Evolutionary conservation across 2,113 vertebrate species (phyloP), one percentile per base, ranked within the genome.

Genomic region (Malurus elegans): DNA sequence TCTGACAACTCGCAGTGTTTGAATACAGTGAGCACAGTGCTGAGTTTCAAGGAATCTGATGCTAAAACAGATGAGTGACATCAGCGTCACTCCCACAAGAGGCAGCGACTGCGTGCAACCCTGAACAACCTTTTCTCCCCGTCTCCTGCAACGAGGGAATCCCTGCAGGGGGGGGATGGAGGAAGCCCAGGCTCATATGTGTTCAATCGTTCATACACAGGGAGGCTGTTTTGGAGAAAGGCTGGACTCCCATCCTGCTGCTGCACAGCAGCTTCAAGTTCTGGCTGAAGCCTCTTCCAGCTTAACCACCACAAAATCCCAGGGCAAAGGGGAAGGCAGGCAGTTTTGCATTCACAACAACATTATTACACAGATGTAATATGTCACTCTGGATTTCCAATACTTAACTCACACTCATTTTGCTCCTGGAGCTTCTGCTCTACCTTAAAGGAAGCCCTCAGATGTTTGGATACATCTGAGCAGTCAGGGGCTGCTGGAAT

Each of bases 91-190:
- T 70, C 42, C 83, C 67, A 90, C 38, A 14, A 32, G 40, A 11
- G 32, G 21, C 78, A 91, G 58, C 0, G 5, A 1, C 31, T 50
- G 74, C 50, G 20, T 53, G 17, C 21, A n/a, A 40, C 64, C 81
- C 47, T 1, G 3, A 86, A 25, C 40, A 74, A 45, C 54, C 50
- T 90, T 69, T 56, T 8, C 40, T 91, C 80, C 38, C 48, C 21
- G 16, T 25, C 62, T 61, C 17, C 58, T 73, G 51, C 51, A 60
- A 1, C 0, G 4, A 79, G 76, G 61, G 91, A 76, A 71, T 74
- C n/a, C 16, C 74, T 2, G 8, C 20, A 15, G 73, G 0, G 0
- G 10, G 24, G 42, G 29, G 5, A 8, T 0, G 6, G 48, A 47
- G 66, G 40, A 24, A 56, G 9, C 57, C 40, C 1, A 4, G 54